Evolutionary conservation across 2,113 vertebrate genomes (phyloP), one percentile per base, ranked within the genome.

Genomic region (Orientallactaga bullata): DNA sequence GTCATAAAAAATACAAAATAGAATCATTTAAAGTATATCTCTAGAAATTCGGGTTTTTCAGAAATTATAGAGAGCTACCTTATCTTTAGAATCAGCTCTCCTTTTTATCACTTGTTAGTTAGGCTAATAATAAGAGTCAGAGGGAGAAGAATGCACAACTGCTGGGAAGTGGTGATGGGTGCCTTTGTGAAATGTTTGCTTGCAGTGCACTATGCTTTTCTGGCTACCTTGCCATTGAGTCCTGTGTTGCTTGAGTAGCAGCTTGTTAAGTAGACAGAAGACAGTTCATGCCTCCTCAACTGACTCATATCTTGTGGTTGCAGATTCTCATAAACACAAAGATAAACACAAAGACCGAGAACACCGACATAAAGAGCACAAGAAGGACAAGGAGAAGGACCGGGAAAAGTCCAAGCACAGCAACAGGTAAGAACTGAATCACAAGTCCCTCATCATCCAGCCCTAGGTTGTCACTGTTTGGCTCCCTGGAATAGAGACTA

Each of bases 341-440:
- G 99, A 99, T 97, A 99, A 99, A 98, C 99, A 99, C 98, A 99
- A 99, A 99, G 99, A 99, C 96, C 99, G 99, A 98, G 99, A 99
- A 95, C 99, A 99, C 97, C 98, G 99, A 96, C 99, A 99, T 97
- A 99, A 99, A 99, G 99, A 99, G 94, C 99, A 99, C 98, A 99
- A 99, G 98, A 99, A 99, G 98, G 99, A 99, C 98, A 99, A 99
- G 95, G 99, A 99, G 88, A 99, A 99, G 97, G 98, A 99, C 95
- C 98, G 99, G 91, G 99, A 99, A 96, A 99, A 99, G 97, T 97
- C 98, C 94, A 99, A 99, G 97, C 98, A 99, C 98, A 99, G 98
- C 97, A 99, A 99, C 98, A 99, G 99, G 99, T 99, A 98, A 97
- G 97, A 84, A 92, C 85, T 88, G 85, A 79, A 66, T 85, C 65